A percentile compares a stretch with the other conserved stretches of the same genome.
Conservation (phyloP, 1,140 invertebrate species). For the Macrostomum lignano region DNA sequence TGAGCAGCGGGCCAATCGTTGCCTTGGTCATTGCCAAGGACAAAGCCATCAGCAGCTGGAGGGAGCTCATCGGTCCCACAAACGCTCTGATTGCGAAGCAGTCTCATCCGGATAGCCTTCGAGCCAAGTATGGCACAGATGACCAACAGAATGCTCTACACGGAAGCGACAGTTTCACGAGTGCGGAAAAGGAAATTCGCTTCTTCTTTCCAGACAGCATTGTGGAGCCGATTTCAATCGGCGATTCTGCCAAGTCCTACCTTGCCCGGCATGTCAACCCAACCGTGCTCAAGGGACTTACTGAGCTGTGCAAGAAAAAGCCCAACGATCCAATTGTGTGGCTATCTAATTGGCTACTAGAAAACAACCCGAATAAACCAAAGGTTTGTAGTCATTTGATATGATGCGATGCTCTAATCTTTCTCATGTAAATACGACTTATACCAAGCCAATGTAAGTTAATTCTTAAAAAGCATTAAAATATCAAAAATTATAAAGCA, state of each 20-base stretch:
- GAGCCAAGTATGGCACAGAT: constrained; percentile 40
- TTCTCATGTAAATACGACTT: too few species aligned
- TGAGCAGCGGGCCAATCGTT: constrained; percentile 42
- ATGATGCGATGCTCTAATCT: too few species aligned
- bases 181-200: constrained; percentile 29
- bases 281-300: constrained; percentile 37
- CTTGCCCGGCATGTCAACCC: constrained; percentile 37
- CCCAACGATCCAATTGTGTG: constrained; percentile 49
- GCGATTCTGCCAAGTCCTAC: constrained; percentile 34
- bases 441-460: too few species aligned
- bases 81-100: constrained; percentile 35
- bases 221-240: background rate
- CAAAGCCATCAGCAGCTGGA: constrained; percentile 40
- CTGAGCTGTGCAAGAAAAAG: constrained; percentile 38
- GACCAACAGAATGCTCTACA: constrained; percentile 31
- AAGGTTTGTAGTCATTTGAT: too few species aligned
- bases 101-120: constrained; percentile 39
- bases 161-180: constrained; percentile 20
- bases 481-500: too few species aligned
- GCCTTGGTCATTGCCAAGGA: constrained; percentile 37
- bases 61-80: constrained; percentile 38
- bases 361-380: constrained; percentile 35
- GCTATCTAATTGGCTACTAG: constrained; percentile 44
- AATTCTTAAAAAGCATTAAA: too few species aligned
- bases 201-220: constrained; percentile 57